Evolutionary conservation across 2,888 invertebrate species (phyloP).

Genomic region (Eilema caniola): DNA sequence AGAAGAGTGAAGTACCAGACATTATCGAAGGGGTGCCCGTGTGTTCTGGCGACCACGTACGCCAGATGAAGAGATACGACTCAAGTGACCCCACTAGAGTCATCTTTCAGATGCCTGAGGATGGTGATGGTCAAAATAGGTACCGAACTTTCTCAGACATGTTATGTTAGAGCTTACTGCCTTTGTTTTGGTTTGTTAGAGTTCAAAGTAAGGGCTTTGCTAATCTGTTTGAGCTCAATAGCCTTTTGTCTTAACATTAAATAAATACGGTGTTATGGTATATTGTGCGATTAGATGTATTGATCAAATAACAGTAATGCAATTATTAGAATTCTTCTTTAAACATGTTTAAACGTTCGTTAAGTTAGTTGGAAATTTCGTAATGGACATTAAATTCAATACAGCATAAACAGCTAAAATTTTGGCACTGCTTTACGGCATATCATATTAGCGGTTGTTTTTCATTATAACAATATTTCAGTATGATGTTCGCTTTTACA

Average conservation of each 20-base stretch:
- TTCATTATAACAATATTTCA: constrained; percentile 32
- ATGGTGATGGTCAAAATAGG: constrained; percentile 70
- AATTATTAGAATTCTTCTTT: no score
- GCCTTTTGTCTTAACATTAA: neutral
- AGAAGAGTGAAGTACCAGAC: constrained; percentile 83
- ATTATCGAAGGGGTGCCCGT: constrained; percentile 85
- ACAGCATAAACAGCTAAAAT: constrained; percentile 26
- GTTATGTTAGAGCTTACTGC: neutral
- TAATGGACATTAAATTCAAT: constrained; percentile 51
- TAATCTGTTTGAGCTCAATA: neutral
- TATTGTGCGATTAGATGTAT: no score
- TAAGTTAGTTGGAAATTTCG: constrained; percentile 52
- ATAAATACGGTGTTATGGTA: neutral
- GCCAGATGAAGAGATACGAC: constrained; percentile 66
- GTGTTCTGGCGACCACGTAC: constrained; percentile 73
- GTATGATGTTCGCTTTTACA: neutral
- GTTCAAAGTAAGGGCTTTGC: neutral
- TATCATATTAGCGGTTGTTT: constrained; percentile 43
- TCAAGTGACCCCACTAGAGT: constrained; percentile 67
- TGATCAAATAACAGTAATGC: no score
- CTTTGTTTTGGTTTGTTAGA: neutral
- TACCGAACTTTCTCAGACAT: constrained; percentile 42
- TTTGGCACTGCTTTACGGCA: constrained; percentile 64
- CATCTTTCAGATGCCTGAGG: constrained; percentile 75
- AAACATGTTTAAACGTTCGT: constrained; percentile 44